These are phyloP conservation scores for Vombatus ursinus DNA, from an alignment of 2,113 vertebrate species.

Conservation along the genomic window DNA sequence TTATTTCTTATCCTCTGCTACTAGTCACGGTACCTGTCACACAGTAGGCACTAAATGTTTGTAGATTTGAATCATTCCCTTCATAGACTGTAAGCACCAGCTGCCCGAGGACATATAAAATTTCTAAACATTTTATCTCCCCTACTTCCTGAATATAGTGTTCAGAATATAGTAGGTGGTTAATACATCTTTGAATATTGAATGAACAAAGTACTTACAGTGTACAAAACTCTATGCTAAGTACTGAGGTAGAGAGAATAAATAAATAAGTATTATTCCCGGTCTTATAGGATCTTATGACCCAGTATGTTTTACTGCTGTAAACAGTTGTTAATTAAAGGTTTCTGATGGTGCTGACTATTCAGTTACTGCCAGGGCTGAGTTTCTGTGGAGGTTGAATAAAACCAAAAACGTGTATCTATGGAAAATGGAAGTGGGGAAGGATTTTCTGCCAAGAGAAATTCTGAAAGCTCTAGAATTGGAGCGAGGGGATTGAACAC, in stretches of 20 bases:
- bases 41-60: not conserved
- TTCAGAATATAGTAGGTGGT: not conserved
- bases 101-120: not conserved
- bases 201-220: not conserved
- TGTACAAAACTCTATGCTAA: not conserved
- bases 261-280: not conserved
- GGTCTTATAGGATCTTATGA: not conserved
- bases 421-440: not conserved
- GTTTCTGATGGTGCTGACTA: not conserved
- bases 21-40: not conserved
- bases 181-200: not conserved
- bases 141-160: not conserved
- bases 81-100: not conserved
- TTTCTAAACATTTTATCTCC: not conserved
- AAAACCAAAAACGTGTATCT: not conserved
- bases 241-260: not conserved
- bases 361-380: not conserved
- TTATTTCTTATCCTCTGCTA: not conserved
- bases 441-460: not conserved
- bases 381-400: not conserved
- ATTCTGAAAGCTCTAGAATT: not conserved
- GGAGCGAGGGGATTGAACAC: not conserved
- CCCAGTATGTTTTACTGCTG: not conserved
- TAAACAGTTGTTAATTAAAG: not conserved
- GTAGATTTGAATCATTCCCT: not conserved